A percentile compares a stretch with the other conserved stretches of the same genome.
Evolutionary conservation across 2,113 vertebrate species (phyloP).

Genomic region (Dasypus novemcinctus): DNA sequence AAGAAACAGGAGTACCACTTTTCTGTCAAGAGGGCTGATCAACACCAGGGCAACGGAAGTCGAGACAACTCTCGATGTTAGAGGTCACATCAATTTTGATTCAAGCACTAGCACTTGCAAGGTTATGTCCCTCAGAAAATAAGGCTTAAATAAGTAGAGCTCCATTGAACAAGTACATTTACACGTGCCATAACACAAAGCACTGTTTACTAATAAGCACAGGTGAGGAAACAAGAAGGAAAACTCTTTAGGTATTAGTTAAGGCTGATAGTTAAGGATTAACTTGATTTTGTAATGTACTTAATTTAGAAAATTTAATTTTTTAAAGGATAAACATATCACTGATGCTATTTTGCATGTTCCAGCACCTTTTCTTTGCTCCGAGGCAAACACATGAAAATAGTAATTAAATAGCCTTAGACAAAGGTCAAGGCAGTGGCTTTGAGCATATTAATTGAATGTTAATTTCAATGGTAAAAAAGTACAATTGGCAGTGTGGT

Average conservation of each 20-base stretch:
- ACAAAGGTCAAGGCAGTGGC: not conserved
- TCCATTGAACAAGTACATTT: constrained; percentile 69
- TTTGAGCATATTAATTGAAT: not conserved
- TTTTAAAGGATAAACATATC: not conserved
- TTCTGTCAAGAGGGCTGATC: constrained; percentile 19
- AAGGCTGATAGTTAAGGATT: not conserved
- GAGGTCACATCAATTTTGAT: constrained; percentile 25
- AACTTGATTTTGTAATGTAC: not conserved
- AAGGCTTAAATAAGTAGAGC: constrained; percentile 66
- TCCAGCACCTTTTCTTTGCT: not conserved
- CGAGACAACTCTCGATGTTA: constrained; percentile 69
- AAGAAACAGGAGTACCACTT: constrained; percentile 60
- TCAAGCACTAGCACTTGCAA: constrained; percentile 59
- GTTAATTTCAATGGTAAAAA: constrained; percentile 28
- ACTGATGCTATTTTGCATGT: not conserved
- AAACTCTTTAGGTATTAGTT: not conserved
- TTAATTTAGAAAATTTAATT: not conserved
- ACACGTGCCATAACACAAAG: constrained; percentile 62
- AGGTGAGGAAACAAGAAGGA: constrained; percentile 51
- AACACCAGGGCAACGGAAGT: constrained; percentile 42
- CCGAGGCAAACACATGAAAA: not conserved
- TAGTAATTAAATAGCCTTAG: not conserved
- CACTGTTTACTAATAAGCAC: constrained; percentile 57
- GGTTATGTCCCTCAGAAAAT: constrained; percentile 66
- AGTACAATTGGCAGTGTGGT: not conserved